phyloP scores from a whole-genome alignment of 2,113 vertebrate species.

The Pungitius pungitius region DNA sequence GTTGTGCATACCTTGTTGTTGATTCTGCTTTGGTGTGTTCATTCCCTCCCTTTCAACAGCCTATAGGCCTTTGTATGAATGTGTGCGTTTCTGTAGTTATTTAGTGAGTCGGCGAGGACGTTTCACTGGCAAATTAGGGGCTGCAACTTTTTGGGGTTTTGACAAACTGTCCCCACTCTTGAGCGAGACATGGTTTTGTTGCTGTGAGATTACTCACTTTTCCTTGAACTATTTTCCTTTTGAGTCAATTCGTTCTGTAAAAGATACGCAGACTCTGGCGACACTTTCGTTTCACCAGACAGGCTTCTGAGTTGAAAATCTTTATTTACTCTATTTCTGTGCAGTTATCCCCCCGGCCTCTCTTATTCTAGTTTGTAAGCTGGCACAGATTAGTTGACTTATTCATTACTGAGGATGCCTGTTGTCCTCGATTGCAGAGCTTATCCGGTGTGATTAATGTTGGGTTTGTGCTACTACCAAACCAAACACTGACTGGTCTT shows the following conservation, averaged over 20 bases:
- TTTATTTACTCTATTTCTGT: slow-evolving; percentile 65
- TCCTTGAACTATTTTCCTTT: slow-evolving; percentile 43
- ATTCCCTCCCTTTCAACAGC: background rate
- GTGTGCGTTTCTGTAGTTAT: background rate
- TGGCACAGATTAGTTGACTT: slow-evolving; percentile 74
- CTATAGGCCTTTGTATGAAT: slow-evolving; percentile 15
- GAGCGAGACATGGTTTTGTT: slow-evolving; percentile 36
- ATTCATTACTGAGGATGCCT: slow-evolving; percentile 74
- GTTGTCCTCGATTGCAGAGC: slow-evolving; percentile 70
- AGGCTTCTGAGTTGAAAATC: slow-evolving; percentile 60
- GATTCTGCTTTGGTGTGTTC: slow-evolving; percentile 2
- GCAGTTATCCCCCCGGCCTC: slow-evolving; percentile 65
- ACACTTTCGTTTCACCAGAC: slow-evolving; percentile 61
- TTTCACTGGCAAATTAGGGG: slow-evolving; percentile 4
- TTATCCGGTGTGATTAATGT: slow-evolving; percentile 74
- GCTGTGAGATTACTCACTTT: slow-evolving; percentile 38
- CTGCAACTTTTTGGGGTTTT: slow-evolving; percentile 9
- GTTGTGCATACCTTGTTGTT: background rate
- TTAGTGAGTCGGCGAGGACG: background rate
- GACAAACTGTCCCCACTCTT: slow-evolving; percentile 33
- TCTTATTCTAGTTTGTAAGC: slow-evolving; percentile 69
- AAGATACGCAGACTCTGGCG: slow-evolving; percentile 42
- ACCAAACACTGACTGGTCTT: slow-evolving; percentile 63
- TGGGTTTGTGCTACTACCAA: slow-evolving; percentile 64
- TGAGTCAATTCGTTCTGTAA: slow-evolving; percentile 63